Evolutionary conservation across 2,888 invertebrate species (phyloP), one percentile per base, ranked within the genome.

Genomic region (Anodontia alba): DNA sequence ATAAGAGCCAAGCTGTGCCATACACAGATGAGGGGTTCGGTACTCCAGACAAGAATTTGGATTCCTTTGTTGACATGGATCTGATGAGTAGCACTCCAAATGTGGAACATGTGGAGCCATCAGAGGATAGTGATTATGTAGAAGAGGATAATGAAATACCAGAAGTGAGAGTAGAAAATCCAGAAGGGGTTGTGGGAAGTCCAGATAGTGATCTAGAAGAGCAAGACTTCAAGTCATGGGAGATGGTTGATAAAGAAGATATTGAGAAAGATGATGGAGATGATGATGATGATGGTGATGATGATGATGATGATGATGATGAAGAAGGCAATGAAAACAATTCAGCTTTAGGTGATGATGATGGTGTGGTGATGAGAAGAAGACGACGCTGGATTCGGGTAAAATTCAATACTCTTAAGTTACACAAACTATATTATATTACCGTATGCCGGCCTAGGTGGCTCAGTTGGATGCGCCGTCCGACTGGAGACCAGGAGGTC

Each of bases 171-270:
- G 71, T 76, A 33, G 72, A 75, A 36, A n/a, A 78, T 51, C 81
- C 84, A 51, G 82, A 82, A 68, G 80, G 80, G 46, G 74, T 54
- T 62, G 57, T 85, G 62, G 29, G 75, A 15, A 75, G 75, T 33
- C 68, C 78, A 20, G 81, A 81, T 26, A 80, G 78, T 33, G 75
- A 77, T 51, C 75, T 81, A 31, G 71, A 74, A 5, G 76, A 62
- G 12, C 7, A 49, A 23, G 57, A 73, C n/a, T 49, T 77, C 8
- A 42, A 42, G 15, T 7, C 73, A 1, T 78, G 78, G 78, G 78
- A 78, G 36, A 73, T 81, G 74, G 36, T 73, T 29, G 73, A 77
- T 33, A 43, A 42, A 49, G 72, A 68, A 51, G 74, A 57, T 62
- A 62, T 31, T 33, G 66, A 69, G 33, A 43, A 17, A 20, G 43